Percentiles rank a stretch among this genome's conserved stretches.
These are phyloP conservation scores for Molanna angustata DNA, from an alignment of 2,888 invertebrate genomes.

Conservation along the genomic window DNA sequence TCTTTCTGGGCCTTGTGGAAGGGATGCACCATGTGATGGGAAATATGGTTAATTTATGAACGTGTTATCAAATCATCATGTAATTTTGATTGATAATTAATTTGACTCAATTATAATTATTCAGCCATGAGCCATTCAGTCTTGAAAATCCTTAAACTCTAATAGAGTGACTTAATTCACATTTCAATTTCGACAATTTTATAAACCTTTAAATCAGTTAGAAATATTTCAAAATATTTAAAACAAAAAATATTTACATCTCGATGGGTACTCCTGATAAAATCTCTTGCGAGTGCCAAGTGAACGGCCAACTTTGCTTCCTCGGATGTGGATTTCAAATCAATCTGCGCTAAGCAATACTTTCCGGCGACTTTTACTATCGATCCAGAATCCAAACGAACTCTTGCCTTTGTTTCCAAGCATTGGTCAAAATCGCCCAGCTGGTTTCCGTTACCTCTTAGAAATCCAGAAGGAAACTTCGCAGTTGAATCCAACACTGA, in stretches of 20 bases:
- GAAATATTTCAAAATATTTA: no score
- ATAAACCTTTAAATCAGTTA: no score
- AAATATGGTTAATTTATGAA: no score
- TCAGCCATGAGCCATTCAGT: no score
- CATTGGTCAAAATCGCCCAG: constrained; percentile 71
- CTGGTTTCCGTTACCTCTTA: constrained; percentile 69
- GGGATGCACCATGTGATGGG: no score
- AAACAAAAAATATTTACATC: constrained; percentile 55
- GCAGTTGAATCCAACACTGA: constrained; percentile 70
- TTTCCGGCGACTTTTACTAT: constrained; percentile 64
- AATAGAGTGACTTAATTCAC: no score
- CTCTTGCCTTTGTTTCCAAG: constrained; percentile 58
- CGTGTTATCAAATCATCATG: no score
- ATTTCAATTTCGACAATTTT: no score
- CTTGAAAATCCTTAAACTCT: no score
- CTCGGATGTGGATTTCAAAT: constrained; percentile 50
- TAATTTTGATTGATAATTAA: no score
- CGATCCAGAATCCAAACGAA: constrained; percentile 56
- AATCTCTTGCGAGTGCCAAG: constrained; percentile 61
- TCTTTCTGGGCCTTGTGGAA: no score
- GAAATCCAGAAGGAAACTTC: constrained; percentile 66
- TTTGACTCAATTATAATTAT: no score
- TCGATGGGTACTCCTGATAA: constrained; percentile 61
- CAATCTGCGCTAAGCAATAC: constrained; percentile 66
- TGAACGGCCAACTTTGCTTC: constrained; percentile 63